Evolutionary conservation across 2,113 vertebrate species (phyloP).

Genomic region (Percopsis transmontana): DNA sequence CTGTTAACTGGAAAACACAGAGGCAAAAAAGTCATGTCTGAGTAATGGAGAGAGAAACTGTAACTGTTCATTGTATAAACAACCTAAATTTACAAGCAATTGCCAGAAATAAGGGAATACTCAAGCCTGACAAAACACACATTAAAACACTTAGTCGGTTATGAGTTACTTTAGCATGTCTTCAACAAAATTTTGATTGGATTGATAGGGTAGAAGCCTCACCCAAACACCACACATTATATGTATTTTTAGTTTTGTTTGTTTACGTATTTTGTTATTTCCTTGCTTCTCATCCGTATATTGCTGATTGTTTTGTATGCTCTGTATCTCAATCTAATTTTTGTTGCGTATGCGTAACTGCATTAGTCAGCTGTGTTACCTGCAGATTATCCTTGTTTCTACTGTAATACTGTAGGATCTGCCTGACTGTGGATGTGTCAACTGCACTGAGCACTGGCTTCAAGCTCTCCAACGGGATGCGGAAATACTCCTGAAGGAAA

Average conservation of each 20-base stretch:
- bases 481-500: constrained; percentile 75
- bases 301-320: too few relatives aligned
- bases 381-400: constrained; percentile 62
- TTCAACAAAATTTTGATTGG: too few relatives aligned
- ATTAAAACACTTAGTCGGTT: not conserved
- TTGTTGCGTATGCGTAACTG: not conserved
- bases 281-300: too few relatives aligned
- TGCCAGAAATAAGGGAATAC: not conserved
- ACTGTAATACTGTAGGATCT: constrained; percentile 74
- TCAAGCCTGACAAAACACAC: not conserved
- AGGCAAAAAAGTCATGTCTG: constrained; percentile 4
- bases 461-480: constrained; percentile 60
- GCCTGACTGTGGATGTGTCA: constrained; percentile 62
- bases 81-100: not conserved
- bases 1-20: constrained; percentile 61
- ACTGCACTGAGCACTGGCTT: constrained; percentile 62
- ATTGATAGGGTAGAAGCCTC: too few relatives aligned
- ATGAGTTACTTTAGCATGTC: too few relatives aligned
- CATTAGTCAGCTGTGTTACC: constrained; percentile 44
- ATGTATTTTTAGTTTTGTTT: too few relatives aligned
- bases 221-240: too few relatives aligned
- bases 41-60: not conserved
- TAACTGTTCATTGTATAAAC: not conserved
- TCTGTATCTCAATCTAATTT: too few relatives aligned
- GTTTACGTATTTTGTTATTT: too few relatives aligned